Evolutionary conservation across 1,140 invertebrate species (phyloP).

Genomic region (Piezodorus guildinii): DNA sequence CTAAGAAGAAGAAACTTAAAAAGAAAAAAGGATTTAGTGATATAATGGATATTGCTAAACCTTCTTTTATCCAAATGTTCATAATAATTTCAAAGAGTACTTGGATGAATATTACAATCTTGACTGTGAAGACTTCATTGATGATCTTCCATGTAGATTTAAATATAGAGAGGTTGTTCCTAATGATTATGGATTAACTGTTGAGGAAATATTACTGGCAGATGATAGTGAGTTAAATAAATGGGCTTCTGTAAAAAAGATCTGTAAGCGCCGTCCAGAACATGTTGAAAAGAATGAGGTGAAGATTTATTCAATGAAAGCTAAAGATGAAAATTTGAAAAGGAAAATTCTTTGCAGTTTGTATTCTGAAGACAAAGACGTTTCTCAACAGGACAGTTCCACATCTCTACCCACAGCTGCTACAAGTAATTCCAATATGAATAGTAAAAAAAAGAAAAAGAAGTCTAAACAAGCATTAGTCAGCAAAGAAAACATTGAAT

Average conservation of each 20-base stretch:
- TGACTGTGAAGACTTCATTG: slow-evolving; percentile 91
- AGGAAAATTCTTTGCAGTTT: slow-evolving; percentile 76
- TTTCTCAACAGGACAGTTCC: slow-evolving; percentile 13
- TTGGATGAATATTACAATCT: slow-evolving; percentile 89
- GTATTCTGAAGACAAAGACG: slow-evolving; percentile 36
- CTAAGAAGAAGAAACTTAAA: slow-evolving; percentile 31
- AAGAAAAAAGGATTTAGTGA: slow-evolving; percentile 34
- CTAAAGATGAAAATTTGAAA: slow-evolving; percentile 58
- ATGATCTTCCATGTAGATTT: slow-evolving; percentile 80
- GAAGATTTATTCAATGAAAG: slow-evolving; percentile 61
- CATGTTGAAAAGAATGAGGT: slow-evolving; percentile 71
- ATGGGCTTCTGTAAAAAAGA: slow-evolving; percentile 89
- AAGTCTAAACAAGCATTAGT: slow-evolving; percentile 25
- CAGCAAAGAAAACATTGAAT: background rate
- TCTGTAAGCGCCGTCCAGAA: slow-evolving; percentile 62
- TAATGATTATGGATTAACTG: slow-evolving; percentile 82
- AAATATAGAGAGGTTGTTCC: slow-evolving; percentile 81
- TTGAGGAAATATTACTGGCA: slow-evolving; percentile 81
- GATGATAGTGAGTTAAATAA: slow-evolving; percentile 87
- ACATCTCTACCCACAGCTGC: background rate
- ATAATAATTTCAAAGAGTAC: slow-evolving; percentile 74
- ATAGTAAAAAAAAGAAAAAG: slow-evolving; percentile 23
- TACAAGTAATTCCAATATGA: background rate
- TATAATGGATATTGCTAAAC: slow-evolving; percentile 40
- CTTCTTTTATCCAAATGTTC: slow-evolving; percentile 51